Evolutionary conservation across 1,140 invertebrate genomes (phyloP).

Genomic region (Ceratitis capitata): DNA sequence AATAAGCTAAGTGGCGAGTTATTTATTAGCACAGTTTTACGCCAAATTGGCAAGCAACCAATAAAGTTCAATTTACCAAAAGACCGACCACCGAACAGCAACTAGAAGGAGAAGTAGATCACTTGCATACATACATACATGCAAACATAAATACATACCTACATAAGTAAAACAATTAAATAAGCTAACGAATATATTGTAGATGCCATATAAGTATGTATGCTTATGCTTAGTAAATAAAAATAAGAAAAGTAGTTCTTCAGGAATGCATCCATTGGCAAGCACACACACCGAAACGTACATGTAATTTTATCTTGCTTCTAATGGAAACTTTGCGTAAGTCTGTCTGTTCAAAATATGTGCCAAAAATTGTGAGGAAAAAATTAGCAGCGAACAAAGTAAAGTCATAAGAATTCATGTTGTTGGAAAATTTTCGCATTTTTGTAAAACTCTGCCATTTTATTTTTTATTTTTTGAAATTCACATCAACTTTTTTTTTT

Average conservation of each 20-base stretch:
- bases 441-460: neutral
- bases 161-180: slow-evolving; percentile 1
- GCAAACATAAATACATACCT: neutral
- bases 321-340: neutral
- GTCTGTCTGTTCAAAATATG: neutral
- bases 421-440: neutral
- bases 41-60: slow-evolving; percentile 34
- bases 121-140: neutral
- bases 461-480: neutral
- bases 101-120: neutral
- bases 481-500: neutral
- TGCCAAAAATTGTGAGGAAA: neutral
- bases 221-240: neutral
- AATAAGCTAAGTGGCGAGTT: slow-evolving; percentile 36
- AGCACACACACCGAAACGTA: neutral
- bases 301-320: neutral
- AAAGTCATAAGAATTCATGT: neutral
- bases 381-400: too few relatives aligned
- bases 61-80: slow-evolving; percentile 37
- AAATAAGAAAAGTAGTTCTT: too few relatives aligned
- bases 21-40: slow-evolving; percentile 33
- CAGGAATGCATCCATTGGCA: neutral
- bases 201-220: too few relatives aligned
- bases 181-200: too few relatives aligned
- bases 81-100: slow-evolving; percentile 17